Percentiles rank a stretch among this genome's conserved stretches.
phyloP scores from a whole-genome alignment of 2,113 vertebrate species.

The Crotalus helleri region DNA sequence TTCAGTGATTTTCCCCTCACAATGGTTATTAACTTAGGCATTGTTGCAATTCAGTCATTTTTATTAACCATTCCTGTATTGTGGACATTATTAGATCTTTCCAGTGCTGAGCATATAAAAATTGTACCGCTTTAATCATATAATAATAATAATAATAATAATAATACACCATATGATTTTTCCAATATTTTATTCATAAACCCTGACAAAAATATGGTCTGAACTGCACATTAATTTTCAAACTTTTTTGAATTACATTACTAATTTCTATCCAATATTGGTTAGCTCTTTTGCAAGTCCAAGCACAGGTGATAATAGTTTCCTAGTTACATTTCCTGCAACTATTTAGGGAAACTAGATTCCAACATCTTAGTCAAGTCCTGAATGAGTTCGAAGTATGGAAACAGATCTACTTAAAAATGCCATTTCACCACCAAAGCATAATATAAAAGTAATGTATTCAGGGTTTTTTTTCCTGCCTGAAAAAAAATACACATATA shows the following conservation, averaged over 20 bases:
- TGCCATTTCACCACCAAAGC: neutral
- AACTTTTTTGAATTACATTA: neutral
- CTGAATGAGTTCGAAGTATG: too few species aligned
- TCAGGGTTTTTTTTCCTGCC: neutral
- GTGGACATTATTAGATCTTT: neutral
- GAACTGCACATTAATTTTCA: neutral
- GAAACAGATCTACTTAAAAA: neutral
- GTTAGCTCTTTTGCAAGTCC: neutral
- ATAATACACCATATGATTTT: neutral
- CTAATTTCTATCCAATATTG: neutral
- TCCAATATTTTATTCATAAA: neutral
- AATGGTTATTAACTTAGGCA: neutral
- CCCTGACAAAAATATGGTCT: neutral
- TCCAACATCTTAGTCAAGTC: neutral
- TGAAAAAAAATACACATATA: neutral
- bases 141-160: neutral
- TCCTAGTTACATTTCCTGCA: neutral
- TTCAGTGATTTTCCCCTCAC: neutral
- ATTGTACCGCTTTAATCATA: neutral
- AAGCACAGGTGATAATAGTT: neutral
- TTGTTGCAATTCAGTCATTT: neutral
- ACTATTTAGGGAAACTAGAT: neutral
- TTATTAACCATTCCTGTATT: neutral
- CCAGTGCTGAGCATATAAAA: neutral
- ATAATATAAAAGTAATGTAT: neutral